Conservation (phyloP, 2,888 invertebrate species). For the Tenthredo scrophulariae region DNA sequence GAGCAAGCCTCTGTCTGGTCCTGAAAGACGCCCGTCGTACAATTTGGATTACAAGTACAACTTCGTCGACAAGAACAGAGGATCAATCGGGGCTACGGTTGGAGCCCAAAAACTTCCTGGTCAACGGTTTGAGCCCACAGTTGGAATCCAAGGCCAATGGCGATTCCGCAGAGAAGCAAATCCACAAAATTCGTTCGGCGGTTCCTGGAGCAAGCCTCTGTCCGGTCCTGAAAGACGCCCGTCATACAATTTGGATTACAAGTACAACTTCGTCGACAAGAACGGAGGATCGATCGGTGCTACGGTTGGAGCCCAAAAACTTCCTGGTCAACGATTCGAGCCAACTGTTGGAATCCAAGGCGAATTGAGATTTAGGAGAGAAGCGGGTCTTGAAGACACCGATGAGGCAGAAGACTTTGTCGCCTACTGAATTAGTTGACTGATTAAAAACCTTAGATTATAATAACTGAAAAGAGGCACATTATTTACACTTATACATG, state of each 20-base stretch:
- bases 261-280: slow-evolving; percentile 59
- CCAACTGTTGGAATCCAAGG: slow-evolving; percentile 61
- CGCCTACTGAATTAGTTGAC: not conserved
- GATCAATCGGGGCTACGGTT: slow-evolving; percentile 59
- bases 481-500: not conserved
- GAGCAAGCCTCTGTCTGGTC: slow-evolving; percentile 60
- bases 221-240: slow-evolving; percentile 61
- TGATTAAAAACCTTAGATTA: not conserved
- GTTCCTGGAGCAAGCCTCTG: slow-evolving; percentile 57
- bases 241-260: slow-evolving; percentile 60
- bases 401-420: not conserved
- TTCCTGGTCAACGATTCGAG: slow-evolving; percentile 59
- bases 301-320: slow-evolving; percentile 59
- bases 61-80: slow-evolving; percentile 59
- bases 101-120: slow-evolving; percentile 61
- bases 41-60: slow-evolving; percentile 61
- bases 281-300: slow-evolving; percentile 60
- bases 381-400: not conserved
- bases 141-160: slow-evolving; percentile 61
- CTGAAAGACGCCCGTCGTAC: slow-evolving; percentile 61
- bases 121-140: slow-evolving; percentile 56
- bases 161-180: slow-evolving; percentile 47
- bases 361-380: slow-evolving; percentile 53
- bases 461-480: not conserved
- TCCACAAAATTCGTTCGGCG: not conserved